Conservation (phyloP, 2,888 invertebrate genomes). For the Agrochola lota region DNA sequence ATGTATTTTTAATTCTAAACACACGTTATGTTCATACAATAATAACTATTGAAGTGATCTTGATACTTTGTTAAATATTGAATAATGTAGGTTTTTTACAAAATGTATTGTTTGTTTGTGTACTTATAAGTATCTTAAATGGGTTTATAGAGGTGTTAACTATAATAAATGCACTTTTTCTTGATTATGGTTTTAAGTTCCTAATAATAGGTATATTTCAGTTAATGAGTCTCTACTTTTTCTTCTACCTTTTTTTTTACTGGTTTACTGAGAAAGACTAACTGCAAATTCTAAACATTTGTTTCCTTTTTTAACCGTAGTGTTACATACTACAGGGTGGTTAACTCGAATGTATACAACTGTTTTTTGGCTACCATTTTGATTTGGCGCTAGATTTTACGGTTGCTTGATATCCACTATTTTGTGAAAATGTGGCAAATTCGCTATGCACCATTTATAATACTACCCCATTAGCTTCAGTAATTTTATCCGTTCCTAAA, state of each 20-base stretch:
- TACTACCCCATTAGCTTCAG: not conserved
- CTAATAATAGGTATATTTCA: not conserved
- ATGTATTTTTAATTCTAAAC: slow-evolving; percentile 81
- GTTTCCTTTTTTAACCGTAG: not conserved
- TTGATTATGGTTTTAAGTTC: not conserved
- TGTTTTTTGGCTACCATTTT: not conserved
- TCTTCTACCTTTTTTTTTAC: not conserved
- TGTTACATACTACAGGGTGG: not conserved
- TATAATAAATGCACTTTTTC: not conserved
- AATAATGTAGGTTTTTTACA: not conserved
- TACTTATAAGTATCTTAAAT: not conserved
- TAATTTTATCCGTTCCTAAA: not conserved
- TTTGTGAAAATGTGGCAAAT: not conserved
- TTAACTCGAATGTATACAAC: not conserved
- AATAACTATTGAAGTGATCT: slow-evolving; percentile 47
- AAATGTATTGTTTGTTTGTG: not conserved
- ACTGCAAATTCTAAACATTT: not conserved
- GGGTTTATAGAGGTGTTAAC: not conserved
- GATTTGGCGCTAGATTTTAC: not conserved
- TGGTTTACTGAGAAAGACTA: not conserved
- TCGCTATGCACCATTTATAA: not conserved
- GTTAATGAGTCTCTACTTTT: not conserved
- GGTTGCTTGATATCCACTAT: not conserved
- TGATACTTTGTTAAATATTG: slow-evolving; percentile 65
- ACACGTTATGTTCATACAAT: slow-evolving; percentile 71